Evolutionary conservation across 2,113 vertebrate species (phyloP), one percentile per base, ranked within the genome.

Genomic region (Poeciliopsis occidentalis): DNA sequence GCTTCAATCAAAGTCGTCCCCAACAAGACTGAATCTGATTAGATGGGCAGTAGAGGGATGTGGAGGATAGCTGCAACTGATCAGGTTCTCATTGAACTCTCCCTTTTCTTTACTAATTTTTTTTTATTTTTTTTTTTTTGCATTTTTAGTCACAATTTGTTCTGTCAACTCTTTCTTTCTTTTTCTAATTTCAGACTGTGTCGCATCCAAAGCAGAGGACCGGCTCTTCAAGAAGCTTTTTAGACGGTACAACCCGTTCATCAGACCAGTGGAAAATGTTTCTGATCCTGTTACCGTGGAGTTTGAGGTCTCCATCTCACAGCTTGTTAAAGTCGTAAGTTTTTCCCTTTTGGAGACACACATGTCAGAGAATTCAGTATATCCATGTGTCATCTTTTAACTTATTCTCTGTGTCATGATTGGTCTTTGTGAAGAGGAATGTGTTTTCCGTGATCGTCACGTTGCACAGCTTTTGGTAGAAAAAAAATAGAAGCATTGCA

Each of bases 261-360:
- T 99, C 91, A 93, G 98, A 73, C 98, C 98, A 0, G 97, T 98
- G 91, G 95, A 97, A 89, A 99, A 99, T 5, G 97, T 99, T 7
- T 98, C 97, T 0, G 96, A 98, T 30, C 97, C 97, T 0, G 97
- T 99, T 77, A 97, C 93, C 0, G 96, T 98, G 84, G 92, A 97
- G 86, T 99, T 99, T 54, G 97, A 99, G 87, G 89, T 98, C 73
- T 97, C 97, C 82, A 98, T 99, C 91, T 97, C 97, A 0, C 98
- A 99, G 90, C 95, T 99, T 78, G 96, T 97, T 76, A 97, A 98
- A 72, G 97, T 99, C 94, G 97, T 99, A 94, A 96, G 97, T 60
- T 67, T 32, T 1, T 12, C 26, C 51, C 22, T 1, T 11, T 26
- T 12, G 26, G 62, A 72, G 37, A 68, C 69, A 64, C 39, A 60